A percentile compares a stretch with the other conserved stretches of the same genome.
Evolutionary conservation across 2,888 invertebrate species (phyloP).

Genomic region (Dexiosoma caninum): DNA sequence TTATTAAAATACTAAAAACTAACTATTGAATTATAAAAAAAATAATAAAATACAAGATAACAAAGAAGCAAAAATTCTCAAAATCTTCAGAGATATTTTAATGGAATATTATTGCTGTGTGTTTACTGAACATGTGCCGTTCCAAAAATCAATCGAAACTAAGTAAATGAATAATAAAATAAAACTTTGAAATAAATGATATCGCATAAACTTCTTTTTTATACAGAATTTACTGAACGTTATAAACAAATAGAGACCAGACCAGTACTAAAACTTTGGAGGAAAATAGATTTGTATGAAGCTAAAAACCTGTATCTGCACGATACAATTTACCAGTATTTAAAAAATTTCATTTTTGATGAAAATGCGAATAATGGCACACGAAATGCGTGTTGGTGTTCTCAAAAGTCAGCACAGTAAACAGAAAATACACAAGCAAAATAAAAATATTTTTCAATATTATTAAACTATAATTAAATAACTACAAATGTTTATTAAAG

Average conservation of each 20-base stretch:
- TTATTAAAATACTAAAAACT: constrained; percentile 18
- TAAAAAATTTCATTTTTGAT: not conserved
- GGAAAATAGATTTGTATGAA: not conserved
- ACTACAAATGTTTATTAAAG: not conserved
- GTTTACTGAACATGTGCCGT: constrained; percentile 13
- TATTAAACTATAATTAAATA: constrained; percentile 1
- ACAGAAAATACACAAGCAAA: too few relatives aligned
- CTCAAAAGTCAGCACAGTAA: not conserved
- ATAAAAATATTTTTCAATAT: too few relatives aligned
- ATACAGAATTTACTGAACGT: constrained; percentile 47
- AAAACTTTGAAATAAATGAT: not conserved
- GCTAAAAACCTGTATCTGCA: constrained; percentile 20
- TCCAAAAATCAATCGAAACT: constrained; percentile 13
- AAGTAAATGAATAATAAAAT: not conserved
- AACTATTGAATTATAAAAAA: constrained; percentile 24
- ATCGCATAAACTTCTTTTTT: constrained; percentile 51
- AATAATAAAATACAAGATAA: not conserved
- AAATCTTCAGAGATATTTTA: not conserved
- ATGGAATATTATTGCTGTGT: constrained; percentile 21
- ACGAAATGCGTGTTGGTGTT: constrained; percentile 26
- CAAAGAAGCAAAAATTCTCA: not conserved
- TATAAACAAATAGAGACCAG: constrained; percentile 18
- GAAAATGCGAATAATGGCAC: constrained; percentile 31
- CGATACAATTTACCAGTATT: not conserved
- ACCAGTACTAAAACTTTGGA: not conserved